Base-by-base conservation (phyloP, 2,888 invertebrate species). In the Fragum fragum region DNA sequence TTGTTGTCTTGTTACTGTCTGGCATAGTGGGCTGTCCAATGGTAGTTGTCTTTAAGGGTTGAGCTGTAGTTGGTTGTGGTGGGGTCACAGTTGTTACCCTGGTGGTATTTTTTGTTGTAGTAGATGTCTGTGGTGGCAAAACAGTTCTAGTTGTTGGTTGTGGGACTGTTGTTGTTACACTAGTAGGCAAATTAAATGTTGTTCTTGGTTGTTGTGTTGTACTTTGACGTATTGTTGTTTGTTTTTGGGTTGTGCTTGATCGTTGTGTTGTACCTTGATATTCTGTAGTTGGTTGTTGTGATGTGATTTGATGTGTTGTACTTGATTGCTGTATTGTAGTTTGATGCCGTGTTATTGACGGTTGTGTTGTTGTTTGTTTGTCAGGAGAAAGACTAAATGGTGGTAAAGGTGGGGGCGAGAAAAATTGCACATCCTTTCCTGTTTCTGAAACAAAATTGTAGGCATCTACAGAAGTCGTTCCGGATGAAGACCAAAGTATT, bases 391-490 rank as follows among this genome's bases (percentile, higher is more conserved):
- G 36, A 0, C 11, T 11, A 21, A 71, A 71, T 23, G 71, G 71
- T 7, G 71, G 71, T 23, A 71, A 55, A 9, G 71, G 71, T 0
- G 71, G 71, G 6, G 71, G 55, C 18, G 71, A 57, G 26, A 71
- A 71, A 32, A 71, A 71, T 21, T 36, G 7, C 14, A 23, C 16
- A 2, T 11, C 36, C 6, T 29, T n/a, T 57, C 7, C 57, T 5
- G 14, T 23, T n/a, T 66, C 66, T 66, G 66, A 42, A 39, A 61
- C 14, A 18, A 7, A n/a, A n/a, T 2, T 53, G 1, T 7, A 53
- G 23, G n/a, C 6, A n/a, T n/a, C 23, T n/a, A 1, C 11, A 18
- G n/a, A 9, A 53, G 1, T 21, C n/a, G n/a, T n/a, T n/a, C 11
- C 1, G 14, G 0, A 53, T 9, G 21, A n/a, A 53, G 21, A 53